Percentiles rank a stretch among this genome's conserved stretches.
phyloP scores from a whole-genome alignment of 2,888 invertebrate species.

The Melanotus villosus region DNA sequence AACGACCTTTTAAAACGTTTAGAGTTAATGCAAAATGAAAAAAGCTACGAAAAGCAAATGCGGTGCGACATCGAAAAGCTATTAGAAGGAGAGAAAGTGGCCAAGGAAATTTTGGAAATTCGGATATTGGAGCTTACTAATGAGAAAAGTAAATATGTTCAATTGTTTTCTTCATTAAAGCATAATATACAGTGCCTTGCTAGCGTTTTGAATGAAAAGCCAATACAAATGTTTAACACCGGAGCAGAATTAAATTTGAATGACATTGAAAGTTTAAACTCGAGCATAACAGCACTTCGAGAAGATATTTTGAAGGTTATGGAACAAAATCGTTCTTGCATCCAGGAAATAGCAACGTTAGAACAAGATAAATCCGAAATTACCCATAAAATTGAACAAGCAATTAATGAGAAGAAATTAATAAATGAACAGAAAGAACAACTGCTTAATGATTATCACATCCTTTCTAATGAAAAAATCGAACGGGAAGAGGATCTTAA shows the following conservation, averaged over 20 bases:
- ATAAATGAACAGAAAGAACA: slow-evolving; percentile 43
- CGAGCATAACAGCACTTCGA: slow-evolving; percentile 49
- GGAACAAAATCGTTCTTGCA: slow-evolving; percentile 7
- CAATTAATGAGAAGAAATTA: slow-evolving; percentile 54
- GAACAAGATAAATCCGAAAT: slow-evolving; percentile 53
- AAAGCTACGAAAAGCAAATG: slow-evolving; percentile 38
- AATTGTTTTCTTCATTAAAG: slow-evolving; percentile 28
- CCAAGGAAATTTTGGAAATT: slow-evolving; percentile 47
- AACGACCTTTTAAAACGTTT: slow-evolving; percentile 55
- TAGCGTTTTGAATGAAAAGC: slow-evolving; percentile 26
- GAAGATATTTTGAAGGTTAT: slow-evolving; percentile 13
- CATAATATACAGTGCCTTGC: slow-evolving; percentile 16
- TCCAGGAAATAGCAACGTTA: background rate
- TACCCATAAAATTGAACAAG: slow-evolving; percentile 56
- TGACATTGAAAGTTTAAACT: slow-evolving; percentile 44
- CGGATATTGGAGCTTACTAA: slow-evolving; percentile 40
- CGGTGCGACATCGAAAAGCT: slow-evolving; percentile 39
- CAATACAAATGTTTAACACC: slow-evolving; percentile 43
- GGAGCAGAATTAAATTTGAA: slow-evolving; percentile 45
- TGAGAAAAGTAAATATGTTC: slow-evolving; percentile 43
- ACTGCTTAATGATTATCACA: slow-evolving; percentile 57
- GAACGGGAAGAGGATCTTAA: background rate
- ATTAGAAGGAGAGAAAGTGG: slow-evolving; percentile 43
- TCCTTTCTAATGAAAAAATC: slow-evolving; percentile 60
- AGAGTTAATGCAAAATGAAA: slow-evolving; percentile 53